Evolutionary conservation across 1,140 invertebrate species (phyloP), one percentile per base, ranked within the genome.

Genomic region (Achatina immaculata): DNA sequence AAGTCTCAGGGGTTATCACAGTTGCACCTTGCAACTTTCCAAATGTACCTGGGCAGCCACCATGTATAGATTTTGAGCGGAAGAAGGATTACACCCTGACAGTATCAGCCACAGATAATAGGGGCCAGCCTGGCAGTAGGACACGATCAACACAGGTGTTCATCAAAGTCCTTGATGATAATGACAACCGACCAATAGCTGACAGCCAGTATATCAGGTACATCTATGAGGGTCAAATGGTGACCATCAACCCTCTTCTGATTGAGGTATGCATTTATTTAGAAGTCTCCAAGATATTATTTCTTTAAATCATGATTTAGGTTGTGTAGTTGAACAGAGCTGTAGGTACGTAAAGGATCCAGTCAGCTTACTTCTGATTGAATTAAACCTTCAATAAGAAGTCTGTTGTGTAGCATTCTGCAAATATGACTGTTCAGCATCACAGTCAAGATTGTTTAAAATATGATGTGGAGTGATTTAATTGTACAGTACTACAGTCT

Each of bases 31-130:
- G 97, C 90, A 88, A 91, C n/a, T 93, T 92, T 0, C 93, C 97
- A 90, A 88, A 91, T 24, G 93, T 92, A 0, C 93, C 93, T 24
- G 94, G 93, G 1, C 94, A 94, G 19, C 48, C 89, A 0, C 93
- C 93, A 0, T 98, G 97, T 89, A 91, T 98, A 1, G 96, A 98
- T 92, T 98, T 94, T 88, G 97, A 98, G 91, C 94, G 94, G 28
- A 94, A 95, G 87, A 94, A 93, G 31, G 94, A 94, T 83, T 98
- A 97, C 91, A 95, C 95, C 87, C 92, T 98, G 40, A 95, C 95
- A 65, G 96, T 96, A 45, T 89, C 96, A 94, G 96, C 96, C 0
- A 96, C 94, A 21, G 97, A 98, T 85, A 94, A 96, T 85, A 93
- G 96, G 0, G 92, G 93, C 66, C 28, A 24, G n/a, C 14, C n/a